Base-by-base conservation (phyloP, 2,797 vertebrate species). In the Remorina albescens region DNA sequence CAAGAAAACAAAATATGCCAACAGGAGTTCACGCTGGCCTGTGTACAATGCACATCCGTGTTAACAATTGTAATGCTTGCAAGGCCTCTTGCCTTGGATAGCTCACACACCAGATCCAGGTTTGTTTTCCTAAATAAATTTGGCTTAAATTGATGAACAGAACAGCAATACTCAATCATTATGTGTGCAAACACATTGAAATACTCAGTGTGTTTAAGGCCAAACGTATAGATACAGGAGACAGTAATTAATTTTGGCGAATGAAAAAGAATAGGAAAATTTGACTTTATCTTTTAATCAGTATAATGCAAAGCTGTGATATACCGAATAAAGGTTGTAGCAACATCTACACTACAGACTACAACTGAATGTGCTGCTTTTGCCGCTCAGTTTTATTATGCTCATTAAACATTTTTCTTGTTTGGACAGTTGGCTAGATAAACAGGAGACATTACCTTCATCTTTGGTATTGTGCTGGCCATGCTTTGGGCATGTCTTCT, bases 1-100 rank as follows among this genome's bases (percentile, higher is more conserved):
- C 77, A 76, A 66, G 62, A 53, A 80, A 56, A 65, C 58, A 49
- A 50, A 62, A 47, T 37, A 37, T 71, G 69, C 64, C 71, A 78
- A 47, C 1, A 53, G 51, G 37, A 80, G 54, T 44, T 30, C 28
- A 2, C 63, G 62, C 37, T 26, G 57, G 28, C 65, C 67, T 26
- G 56, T 34, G 25, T 36, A 68, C 67, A 28, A 53, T 39, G 28
- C 28, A 67, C 32, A 41, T 47, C 62, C 41, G 51, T 3, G 6
- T 11, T 11, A 60, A 81, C 65, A 73, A 76, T 32, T 39, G 59
- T 18, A 59, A 61, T 42, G 65, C 49, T 23, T 63, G 46, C 46
- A 64, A 70, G 70, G 63, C 46, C 8, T 61, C 26, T 34, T 56
- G 51, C 19, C 18, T 36, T 36, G 32, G 54, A 30, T 66, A 23